Percentiles rank a stretch among this genome's conserved stretches.
These are phyloP conservation scores for Timema podura DNA, from an alignment of 2,888 invertebrate species.

Conservation along the genomic window DNA sequence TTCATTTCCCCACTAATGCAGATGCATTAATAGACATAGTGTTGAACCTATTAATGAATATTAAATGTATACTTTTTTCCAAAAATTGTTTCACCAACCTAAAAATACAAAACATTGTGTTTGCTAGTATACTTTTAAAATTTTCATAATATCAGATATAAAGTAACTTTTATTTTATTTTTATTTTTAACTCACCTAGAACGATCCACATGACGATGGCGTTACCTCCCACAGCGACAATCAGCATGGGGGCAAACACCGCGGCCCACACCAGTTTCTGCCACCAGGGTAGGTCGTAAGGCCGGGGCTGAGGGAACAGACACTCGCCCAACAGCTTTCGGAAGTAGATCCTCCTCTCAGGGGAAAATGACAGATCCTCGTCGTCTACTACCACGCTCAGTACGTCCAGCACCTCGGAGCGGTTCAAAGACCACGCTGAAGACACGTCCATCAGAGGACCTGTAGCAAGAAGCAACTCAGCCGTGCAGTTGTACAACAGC, in stretches of 20 bases:
- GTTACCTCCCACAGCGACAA: constrained; percentile 46
- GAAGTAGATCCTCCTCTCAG: background rate
- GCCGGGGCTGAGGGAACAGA: constrained; percentile 15
- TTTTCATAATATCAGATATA: too few relatives aligned
- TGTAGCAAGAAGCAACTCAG: constrained; percentile 19
- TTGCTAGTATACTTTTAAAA: too few relatives aligned
- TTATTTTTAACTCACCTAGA: constrained; percentile 38
- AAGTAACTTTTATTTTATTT: too few relatives aligned
- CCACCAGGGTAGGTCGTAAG: constrained; percentile 33
- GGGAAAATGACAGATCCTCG: background rate
- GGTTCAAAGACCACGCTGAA: constrained; percentile 15
- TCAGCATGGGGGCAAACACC: constrained; percentile 37
- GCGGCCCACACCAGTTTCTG: constrained; percentile 41
- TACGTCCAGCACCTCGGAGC: constrained; percentile 16
- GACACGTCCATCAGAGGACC: constrained; percentile 8
- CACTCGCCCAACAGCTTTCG: constrained; percentile 13
- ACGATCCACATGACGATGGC: constrained; percentile 58
- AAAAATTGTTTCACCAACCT: too few relatives aligned
- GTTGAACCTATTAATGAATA: too few relatives aligned
- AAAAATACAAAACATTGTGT: too few relatives aligned
- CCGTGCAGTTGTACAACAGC: constrained; percentile 27
- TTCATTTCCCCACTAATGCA: too few relatives aligned
- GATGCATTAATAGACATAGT: too few relatives aligned
- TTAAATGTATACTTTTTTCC: too few relatives aligned
- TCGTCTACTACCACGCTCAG: constrained; percentile 18